Evolutionary conservation across 2,113 vertebrate species (phyloP), one percentile per base, ranked within the genome.

Genomic region (Salminus brasiliensis): DNA sequence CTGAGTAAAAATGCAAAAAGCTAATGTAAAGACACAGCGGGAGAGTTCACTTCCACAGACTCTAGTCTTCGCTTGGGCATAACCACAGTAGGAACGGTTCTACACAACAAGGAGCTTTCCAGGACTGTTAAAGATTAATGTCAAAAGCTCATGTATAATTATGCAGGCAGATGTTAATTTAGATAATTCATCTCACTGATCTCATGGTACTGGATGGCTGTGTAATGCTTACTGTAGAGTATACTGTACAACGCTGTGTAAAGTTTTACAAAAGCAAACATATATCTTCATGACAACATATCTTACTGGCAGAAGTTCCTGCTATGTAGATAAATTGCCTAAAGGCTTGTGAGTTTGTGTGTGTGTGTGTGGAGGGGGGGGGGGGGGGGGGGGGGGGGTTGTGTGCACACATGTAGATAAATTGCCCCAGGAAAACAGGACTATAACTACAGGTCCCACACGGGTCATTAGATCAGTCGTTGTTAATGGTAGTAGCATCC

Each of bases 151-250:
- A 67, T 86, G 82, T 78, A 69, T 78, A 84, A 77, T 80, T 78
- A 63, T 79, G 67, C 12, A 15, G 78, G 81, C 39, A 80, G 76
- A 88, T 86, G 74, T 81, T 84, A 79, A 88, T 81, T 68, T 79
- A 84, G 78, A 87, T 82, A 84, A 80, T 75, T 76, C 18, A 68
- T 70, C 69, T 55, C 34, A 29, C 55, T 76, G 41, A 66, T 77
- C 68, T 41, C 49, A 32, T 39, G 27, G 1, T 53, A 45, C 36
- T 60, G 34, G 11, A 66, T 36, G 36, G 27, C 55, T 70, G 27
- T 23, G 55, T 3, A 70, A 10, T 70, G 11, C 30, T 27, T 34
- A 47, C 34, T 15, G 32, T 45, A 66, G 10, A n/a, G 32, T 34
- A 39, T 18, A 66, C 18, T 29, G 53, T 15, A n/a, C 36, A 15